Evolutionary conservation across 37 sponge, comb jelly and placozoan species (phyloP).

Genomic region (Bolinopsis microptera): DNA sequence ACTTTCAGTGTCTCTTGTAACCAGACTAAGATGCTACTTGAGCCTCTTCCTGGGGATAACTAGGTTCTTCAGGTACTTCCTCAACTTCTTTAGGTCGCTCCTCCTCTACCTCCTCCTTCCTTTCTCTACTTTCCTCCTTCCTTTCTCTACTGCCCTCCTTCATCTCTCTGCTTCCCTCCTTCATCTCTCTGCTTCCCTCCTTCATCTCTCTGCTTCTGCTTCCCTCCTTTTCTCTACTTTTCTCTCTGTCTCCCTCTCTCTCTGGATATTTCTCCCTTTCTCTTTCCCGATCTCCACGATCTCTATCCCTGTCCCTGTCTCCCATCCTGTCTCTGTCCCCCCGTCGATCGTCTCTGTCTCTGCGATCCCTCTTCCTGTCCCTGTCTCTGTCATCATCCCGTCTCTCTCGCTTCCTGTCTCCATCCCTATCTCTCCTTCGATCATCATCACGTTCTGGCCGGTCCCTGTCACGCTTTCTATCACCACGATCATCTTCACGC

Average conservation of each 20-base stretch:
- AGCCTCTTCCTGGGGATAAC: too few species aligned
- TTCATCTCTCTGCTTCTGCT: too few species aligned
- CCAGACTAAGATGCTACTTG: too few species aligned
- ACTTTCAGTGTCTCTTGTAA: too few species aligned
- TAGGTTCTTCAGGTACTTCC: neutral
- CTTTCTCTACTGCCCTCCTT: too few species aligned
- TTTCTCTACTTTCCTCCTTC: too few species aligned
- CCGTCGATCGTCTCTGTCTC: neutral
- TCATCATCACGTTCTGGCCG: conserved; percentile 50
- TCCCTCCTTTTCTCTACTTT: neutral
- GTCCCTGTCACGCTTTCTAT: conserved; percentile 67
- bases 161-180: too few species aligned
- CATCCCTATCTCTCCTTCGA: conserved; percentile 26
- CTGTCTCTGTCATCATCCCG: conserved; percentile 68
- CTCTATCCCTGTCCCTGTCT: neutral
- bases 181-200: too few species aligned
- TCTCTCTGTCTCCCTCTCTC: neutral
- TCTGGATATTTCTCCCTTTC: neutral
- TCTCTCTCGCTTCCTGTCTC: conserved; percentile 69
- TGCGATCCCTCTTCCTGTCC: conserved; percentile 63
- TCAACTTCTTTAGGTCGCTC: neutral
- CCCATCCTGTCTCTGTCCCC: conserved; percentile 31
- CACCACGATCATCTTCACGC: conserved; percentile 60
- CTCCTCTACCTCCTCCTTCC: neutral
- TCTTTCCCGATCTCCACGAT: neutral